Conservation (phyloP, 2,797 vertebrate genomes). For the Octomys mimax region DNA sequence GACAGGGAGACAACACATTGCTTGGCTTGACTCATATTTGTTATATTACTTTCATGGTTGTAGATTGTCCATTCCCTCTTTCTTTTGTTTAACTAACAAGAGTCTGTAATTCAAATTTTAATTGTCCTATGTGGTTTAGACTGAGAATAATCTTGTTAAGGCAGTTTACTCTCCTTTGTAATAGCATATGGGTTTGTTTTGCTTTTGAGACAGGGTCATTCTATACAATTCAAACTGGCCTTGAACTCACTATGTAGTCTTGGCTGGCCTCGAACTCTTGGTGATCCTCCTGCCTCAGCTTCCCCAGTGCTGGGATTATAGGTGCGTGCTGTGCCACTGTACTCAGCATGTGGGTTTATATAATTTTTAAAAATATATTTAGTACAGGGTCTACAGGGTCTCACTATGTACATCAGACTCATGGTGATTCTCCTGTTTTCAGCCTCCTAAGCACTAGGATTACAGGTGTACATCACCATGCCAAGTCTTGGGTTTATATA, state of each 20-base stretch:
- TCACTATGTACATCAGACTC: too few relatives aligned
- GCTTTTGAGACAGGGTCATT: not conserved
- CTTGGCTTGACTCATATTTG: conserved; percentile 31
- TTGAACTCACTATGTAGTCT: not conserved
- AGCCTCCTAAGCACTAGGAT: not conserved
- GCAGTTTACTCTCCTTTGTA: conserved; percentile 44
- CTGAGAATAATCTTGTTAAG: conserved; percentile 49
- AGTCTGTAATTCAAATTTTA: conserved; percentile 37
- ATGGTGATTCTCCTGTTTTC: not conserved
- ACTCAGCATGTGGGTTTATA: too few relatives aligned
- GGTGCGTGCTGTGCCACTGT: not conserved
- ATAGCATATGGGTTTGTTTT: not conserved
- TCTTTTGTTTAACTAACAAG: not conserved
- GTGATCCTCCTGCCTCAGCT: not conserved
- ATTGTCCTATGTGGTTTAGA: not conserved
- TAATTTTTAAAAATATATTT: too few relatives aligned
- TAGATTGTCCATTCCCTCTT: not conserved
- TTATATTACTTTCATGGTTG: conserved; percentile 1
- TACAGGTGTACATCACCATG: not conserved
- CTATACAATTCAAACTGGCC: not conserved
- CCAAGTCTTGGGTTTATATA: conserved; percentile 3
- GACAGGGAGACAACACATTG: not conserved
- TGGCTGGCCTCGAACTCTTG: not conserved
- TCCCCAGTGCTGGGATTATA: not conserved
- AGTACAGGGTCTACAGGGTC: too few relatives aligned